Percentiles rank a stretch among this genome's conserved stretches.
Evolutionary conservation across 1,140 invertebrate genomes (phyloP).

Genomic region (Melipona quadrifasciata): DNA sequence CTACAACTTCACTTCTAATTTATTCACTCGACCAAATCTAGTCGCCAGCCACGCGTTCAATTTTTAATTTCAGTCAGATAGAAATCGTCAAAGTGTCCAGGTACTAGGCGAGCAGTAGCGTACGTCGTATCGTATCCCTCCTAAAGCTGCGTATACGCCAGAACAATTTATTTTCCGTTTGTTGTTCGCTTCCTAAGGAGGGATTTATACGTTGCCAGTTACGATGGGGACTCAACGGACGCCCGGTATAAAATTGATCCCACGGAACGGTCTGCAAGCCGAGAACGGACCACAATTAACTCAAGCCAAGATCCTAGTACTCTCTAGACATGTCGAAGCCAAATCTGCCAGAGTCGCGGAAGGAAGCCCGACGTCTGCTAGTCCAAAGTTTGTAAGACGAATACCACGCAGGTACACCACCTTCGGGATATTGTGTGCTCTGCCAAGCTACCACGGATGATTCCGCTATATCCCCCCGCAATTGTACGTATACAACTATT

Average conservation of each 20-base stretch:
- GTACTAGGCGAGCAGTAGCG: not conserved
- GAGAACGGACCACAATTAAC: slow-evolving; percentile 58
- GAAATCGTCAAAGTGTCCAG: not conserved
- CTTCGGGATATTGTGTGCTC: slow-evolving; percentile 49
- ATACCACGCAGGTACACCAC: slow-evolving; percentile 56
- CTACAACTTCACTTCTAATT: not conserved
- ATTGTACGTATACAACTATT: slow-evolving; percentile 24
- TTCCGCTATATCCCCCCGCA: slow-evolving; percentile 43
- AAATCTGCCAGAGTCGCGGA: slow-evolving; percentile 54
- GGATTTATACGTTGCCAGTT: not conserved
- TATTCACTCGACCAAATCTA: not conserved
- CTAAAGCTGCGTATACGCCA: not conserved
- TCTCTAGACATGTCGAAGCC: slow-evolving; percentile 45
- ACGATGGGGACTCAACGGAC: not conserved
- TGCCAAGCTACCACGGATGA: slow-evolving; percentile 17
- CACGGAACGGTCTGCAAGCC: slow-evolving; percentile 20
- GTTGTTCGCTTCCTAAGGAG: not conserved
- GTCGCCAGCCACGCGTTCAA: not conserved
- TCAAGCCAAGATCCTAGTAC: slow-evolving; percentile 55
- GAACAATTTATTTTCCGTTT: not conserved
- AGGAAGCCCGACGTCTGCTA: slow-evolving; percentile 51
- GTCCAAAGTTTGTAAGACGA: slow-evolving; percentile 58
- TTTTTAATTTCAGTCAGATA: not conserved
- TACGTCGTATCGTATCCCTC: not conserved
- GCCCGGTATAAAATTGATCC: slow-evolving; percentile 54